Conservation (phyloP, 2,797 vertebrate species). For the Florisuga fusca region DNA sequence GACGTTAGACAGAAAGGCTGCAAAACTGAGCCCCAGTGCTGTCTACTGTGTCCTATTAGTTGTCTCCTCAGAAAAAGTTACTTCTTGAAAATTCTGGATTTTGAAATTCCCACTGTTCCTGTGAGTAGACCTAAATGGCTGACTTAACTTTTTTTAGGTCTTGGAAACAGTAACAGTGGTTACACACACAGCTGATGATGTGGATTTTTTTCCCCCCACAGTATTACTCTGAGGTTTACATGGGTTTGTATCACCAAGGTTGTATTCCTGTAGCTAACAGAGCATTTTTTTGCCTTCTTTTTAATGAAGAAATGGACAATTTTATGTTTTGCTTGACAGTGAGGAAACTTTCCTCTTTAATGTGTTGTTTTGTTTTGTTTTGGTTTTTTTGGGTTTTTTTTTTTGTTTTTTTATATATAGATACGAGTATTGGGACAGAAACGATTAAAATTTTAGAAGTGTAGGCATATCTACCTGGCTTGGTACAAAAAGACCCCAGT, state of each 20-base stretch:
- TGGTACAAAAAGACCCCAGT: not conserved
- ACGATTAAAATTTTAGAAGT: not conserved
- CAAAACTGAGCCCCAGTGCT: not conserved
- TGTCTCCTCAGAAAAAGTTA: not conserved
- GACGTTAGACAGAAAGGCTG: not conserved
- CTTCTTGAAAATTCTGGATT: not conserved
- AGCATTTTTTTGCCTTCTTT: constrained; percentile 20
- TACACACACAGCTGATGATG: not conserved
- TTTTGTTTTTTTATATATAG: not conserved
- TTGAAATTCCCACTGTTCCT: not conserved
- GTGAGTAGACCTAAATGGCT: not conserved
- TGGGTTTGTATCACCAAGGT: not conserved
- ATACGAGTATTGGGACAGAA: not conserved
- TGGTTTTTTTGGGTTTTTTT: not conserved
- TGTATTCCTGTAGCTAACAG: not conserved
- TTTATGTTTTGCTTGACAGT: not conserved
- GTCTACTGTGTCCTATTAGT: not conserved
- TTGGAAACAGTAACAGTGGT: not conserved
- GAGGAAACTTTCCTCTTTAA: not conserved
- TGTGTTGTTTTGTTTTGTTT: no score
- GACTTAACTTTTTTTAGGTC: not conserved
- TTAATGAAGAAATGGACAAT: not conserved
- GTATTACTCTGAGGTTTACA: not conserved
- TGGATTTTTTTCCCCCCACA: no score
- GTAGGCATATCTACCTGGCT: not conserved